phyloP scores from a whole-genome alignment of 2,113 vertebrate genomes.

The Silurus asotus region DNA sequence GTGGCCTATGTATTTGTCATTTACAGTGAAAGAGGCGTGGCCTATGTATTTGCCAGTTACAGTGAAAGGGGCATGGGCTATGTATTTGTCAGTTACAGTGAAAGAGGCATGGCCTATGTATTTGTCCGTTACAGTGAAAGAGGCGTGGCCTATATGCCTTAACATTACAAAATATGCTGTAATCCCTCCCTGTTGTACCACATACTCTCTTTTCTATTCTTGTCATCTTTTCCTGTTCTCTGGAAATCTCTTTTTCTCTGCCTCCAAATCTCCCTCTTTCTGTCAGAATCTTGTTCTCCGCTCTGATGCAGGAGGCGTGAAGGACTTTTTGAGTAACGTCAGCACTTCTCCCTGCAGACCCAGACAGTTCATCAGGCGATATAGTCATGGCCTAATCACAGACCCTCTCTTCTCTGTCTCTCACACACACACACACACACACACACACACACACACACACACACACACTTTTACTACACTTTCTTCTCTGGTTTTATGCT shows the following conservation, averaged over 20 bases:
- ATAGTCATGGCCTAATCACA: neutral
- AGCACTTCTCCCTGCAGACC: conserved; percentile 35
- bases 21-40: neutral
- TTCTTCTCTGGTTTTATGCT: neutral
- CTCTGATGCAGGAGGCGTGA: conserved; percentile 8
- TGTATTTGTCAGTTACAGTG: neutral
- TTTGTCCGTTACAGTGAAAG: no score
- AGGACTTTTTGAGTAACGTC: conserved; percentile 27
- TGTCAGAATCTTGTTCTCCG: conserved; percentile 10
- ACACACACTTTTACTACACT: neutral
- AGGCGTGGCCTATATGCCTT: no score
- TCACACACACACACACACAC: conserved; percentile 1
- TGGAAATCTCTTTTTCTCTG: neutral
- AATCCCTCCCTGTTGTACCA: neutral
- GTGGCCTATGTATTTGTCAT: neutral
- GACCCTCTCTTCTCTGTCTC: neutral
- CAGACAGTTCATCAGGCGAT: conserved; percentile 27
- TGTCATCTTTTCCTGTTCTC: neutral
- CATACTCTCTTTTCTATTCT: neutral
- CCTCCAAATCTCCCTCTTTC: neutral
- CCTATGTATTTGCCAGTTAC: neutral
- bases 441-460: neutral
- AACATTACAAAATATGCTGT: no score
- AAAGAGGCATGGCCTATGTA: no score
- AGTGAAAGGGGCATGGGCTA: neutral